Percentiles rank a stretch among this genome's conserved stretches.
Evolutionary conservation across 92 coral and sea anemone species (phyloP).

Genomic region (Micromussa lordhowensis): DNA sequence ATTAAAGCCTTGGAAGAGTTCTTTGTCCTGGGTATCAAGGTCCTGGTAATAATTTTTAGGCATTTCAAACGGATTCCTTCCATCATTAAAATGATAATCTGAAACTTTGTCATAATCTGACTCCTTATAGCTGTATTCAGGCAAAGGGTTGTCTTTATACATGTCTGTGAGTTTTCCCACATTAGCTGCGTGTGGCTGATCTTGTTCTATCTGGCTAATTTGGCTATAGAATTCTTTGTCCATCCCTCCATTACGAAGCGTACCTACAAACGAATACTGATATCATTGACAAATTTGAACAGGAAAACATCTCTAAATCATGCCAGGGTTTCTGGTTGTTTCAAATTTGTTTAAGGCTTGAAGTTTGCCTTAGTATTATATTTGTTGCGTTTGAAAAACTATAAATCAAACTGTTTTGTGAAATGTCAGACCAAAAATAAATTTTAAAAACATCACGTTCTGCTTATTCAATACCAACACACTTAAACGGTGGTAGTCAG

Average conservation of each 20-base stretch:
- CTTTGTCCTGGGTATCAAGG: slow-evolving; percentile 14
- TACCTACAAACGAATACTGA: slow-evolving; percentile 11
- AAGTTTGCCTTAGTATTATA: not conserved
- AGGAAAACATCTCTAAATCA: not conserved
- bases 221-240: slow-evolving; percentile 45
- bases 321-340: not conserved
- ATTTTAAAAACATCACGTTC: not conserved
- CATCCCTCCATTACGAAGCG: slow-evolving; percentile 24
- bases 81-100: slow-evolving; percentile 21
- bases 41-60: slow-evolving; percentile 18
- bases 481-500: not conserved
- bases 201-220: slow-evolving; percentile 45
- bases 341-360: not conserved
- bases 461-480: not conserved
- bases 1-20: slow-evolving; percentile 13
- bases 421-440: not conserved
- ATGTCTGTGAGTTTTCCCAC: slow-evolving; percentile 41
- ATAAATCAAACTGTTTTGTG: not conserved
- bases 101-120: slow-evolving; percentile 32
- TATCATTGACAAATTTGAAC: not conserved
- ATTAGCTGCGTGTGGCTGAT: slow-evolving; percentile 17
- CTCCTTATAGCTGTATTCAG: slow-evolving; percentile 78
- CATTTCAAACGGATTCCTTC: slow-evolving; percentile 35
- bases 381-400: no score
- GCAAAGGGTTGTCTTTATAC: slow-evolving; percentile 73